Evolutionary conservation across 2,888 invertebrate species (phyloP), one percentile per base, ranked within the genome.

Genomic region (Nomada goodeniana): DNA sequence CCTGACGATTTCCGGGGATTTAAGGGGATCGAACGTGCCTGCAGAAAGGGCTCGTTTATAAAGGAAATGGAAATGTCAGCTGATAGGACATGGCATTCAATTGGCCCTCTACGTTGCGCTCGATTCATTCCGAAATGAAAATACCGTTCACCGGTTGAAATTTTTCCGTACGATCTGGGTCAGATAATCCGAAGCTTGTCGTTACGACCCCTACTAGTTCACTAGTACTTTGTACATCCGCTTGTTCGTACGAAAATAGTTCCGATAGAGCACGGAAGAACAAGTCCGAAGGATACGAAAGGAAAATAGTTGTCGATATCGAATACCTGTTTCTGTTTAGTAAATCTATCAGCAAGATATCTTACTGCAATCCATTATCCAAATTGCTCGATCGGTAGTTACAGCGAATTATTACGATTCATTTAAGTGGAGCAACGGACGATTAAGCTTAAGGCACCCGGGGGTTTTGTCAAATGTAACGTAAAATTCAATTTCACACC

Each of bases 401-500:
- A 10, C 29, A 1, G 60, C n/a, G 42, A 71, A 53, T 61, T 55
- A 61, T 70, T 61, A 42, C 65, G 65, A 77, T 71, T 70, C 78
- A 50, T 80, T 47, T 78, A 52, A 50, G 11, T 15, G 50, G 26
- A 36, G 26, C 55, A 55, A 29, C 50, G 23, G 61, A 78, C 29
- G 42, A 78, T 78, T 78, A 80, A 67, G 42, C 50, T 42, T 29
- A 44, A 80, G 79, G 55, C 60, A 50, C 55, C 20, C 23, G 59
- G 55, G 47, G 7, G 53, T 10, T 18, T 53, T 18, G 50, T 36
- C 50, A 78, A 80, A 68, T 63, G 79, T 72, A 55, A 78, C 79
- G 79, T 80, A 72, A 80, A 78, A 80, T 80, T 80, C 67, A 61
- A 80, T 78, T 80, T 80, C 79, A 80, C 72, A 36, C 61, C 63